Base-by-base conservation (phyloP, 2,113 vertebrate genomes). In the Struthio camelus region DNA sequence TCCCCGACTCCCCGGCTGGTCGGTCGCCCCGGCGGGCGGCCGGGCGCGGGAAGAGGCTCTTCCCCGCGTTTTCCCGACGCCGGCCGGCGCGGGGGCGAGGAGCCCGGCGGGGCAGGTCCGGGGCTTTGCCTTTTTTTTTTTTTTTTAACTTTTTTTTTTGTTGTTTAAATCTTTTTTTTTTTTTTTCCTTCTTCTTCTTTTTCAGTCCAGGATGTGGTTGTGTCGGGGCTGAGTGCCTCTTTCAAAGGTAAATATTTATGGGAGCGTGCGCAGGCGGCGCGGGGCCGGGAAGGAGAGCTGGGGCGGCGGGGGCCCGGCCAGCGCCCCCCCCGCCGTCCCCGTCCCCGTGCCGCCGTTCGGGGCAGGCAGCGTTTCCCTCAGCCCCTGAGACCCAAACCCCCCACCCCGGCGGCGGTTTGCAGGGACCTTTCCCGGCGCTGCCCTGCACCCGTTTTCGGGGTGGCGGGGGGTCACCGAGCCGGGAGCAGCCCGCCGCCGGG, bases 231-330 rank as follows among this genome's bases (percentile, higher is more conserved):
- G 89, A 94, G 92, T 16, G 72, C 91, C 91, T 44, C 80, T 95
- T 36, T 95, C 95, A 58, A 89, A 96, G 96, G 95, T 97, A 97
- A 97, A 97, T 97, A 97, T 94, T 95, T 95, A 93, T 94, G 95
- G 94, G 84, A 92, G 83, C 5, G 85, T 84, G 85, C 0, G 2
- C 69, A 83, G 88, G 86, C 88, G 56, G 61, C 0, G 1, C 4
- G 0, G 69, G 64, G 27, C 27, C 95, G 87, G 91, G 84, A 88
- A 82, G 86, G 80, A 93, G 85, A 44, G 27, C 30, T 78, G 82
- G 9, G 4, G 0, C 3, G 3, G 8, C 0, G 3, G 78, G 42
- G 72, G 61, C 67, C 81, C 3, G 1, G 59, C 51, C 2, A 11
- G 65, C 19, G 8, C 28, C 59, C 13, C 53, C 66, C 5, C 2